Evolutionary conservation across 2,113 vertebrate species (phyloP).

Genomic region (Forbesichthys papilliferus): DNA sequence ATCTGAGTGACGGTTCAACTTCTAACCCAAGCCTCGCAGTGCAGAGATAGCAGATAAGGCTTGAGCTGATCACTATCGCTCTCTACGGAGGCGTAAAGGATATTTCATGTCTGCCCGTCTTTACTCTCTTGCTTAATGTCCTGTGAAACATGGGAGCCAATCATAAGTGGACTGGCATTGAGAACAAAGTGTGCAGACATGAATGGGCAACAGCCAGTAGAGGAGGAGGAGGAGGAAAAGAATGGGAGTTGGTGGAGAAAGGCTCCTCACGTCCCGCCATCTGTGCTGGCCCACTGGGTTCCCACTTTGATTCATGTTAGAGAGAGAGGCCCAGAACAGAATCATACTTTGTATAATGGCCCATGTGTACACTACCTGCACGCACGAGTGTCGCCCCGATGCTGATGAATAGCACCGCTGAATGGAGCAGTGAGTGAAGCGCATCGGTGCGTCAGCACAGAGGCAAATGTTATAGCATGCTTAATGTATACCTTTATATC

Average conservation of each 20-base stretch:
- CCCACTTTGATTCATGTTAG: conserved; percentile 27
- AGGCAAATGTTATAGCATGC: too few relatives aligned
- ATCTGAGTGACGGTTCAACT: conserved; percentile 60
- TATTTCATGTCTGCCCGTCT: not conserved
- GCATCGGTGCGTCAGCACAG: too few relatives aligned
- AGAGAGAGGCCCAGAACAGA: conserved; percentile 11
- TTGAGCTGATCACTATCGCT: conserved; percentile 39
- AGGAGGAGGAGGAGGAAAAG: too few relatives aligned
- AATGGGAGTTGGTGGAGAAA: not conserved
- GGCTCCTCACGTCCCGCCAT: conserved; percentile 39
- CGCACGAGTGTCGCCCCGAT: too few relatives aligned
- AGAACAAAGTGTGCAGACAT: conserved; percentile 13
- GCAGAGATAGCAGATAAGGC: conserved; percentile 51
- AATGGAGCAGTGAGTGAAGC: too few relatives aligned
- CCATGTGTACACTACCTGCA: not conserved
- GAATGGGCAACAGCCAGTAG: not conserved
- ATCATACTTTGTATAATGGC: not conserved
- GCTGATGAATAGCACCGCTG: too few relatives aligned
- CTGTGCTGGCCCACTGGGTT: conserved; percentile 17
- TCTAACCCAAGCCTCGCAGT: conserved; percentile 44
- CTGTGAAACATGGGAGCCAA: conserved; percentile 14
- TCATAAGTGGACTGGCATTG: conserved; percentile 13
- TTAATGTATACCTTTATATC: too few relatives aligned
- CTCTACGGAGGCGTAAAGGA: conserved; percentile 13
- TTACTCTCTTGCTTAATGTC: not conserved